Conservation (phyloP, 2,888 invertebrate species). For the Drosophila algonquin region DNA sequence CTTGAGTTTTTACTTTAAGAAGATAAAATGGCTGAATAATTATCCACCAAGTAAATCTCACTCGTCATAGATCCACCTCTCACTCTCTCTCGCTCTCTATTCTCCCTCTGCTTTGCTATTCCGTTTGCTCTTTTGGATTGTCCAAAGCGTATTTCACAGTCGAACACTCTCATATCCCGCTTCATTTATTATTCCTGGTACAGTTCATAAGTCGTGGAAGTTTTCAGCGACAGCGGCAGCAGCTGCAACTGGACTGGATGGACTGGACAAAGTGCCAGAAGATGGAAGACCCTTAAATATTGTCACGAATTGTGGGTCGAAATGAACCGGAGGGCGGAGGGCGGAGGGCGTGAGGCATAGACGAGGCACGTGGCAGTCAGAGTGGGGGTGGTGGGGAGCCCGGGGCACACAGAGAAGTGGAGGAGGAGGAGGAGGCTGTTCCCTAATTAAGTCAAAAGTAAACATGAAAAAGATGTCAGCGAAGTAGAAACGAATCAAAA, state of each 20-base stretch:
- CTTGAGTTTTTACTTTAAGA: no score
- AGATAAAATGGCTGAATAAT: no score
- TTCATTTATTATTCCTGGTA: slow-evolving; percentile 47
- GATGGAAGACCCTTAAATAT: slow-evolving; percentile 31
- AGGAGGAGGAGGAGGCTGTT: background rate
- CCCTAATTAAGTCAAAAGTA: slow-evolving; percentile 66
- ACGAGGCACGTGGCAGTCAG: slow-evolving; percentile 23
- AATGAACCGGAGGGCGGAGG: slow-evolving; percentile 28
- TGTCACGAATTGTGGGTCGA: slow-evolving; percentile 46
- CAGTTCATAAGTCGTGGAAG: slow-evolving; percentile 41
- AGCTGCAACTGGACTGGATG: slow-evolving; percentile 2
- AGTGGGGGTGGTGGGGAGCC: no score
- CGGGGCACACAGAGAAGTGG: no score
- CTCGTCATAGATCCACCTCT: no score
- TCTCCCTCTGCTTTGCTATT: slow-evolving; percentile 5
- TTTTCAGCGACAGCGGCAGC: background rate
- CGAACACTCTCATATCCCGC: slow-evolving; percentile 41
- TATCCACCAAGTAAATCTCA: no score
- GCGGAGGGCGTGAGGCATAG: background rate
- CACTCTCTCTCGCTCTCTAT: background rate
- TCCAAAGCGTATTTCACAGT: slow-evolving; percentile 47
- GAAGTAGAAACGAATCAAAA: slow-evolving; percentile 40
- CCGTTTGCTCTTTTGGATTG: slow-evolving; percentile 26
- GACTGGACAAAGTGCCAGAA: slow-evolving; percentile 21
- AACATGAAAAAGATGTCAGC: slow-evolving; percentile 53